These are phyloP conservation scores for Troides helena DNA, from an alignment of 2,888 invertebrate genomes.

Conservation along the genomic window DNA sequence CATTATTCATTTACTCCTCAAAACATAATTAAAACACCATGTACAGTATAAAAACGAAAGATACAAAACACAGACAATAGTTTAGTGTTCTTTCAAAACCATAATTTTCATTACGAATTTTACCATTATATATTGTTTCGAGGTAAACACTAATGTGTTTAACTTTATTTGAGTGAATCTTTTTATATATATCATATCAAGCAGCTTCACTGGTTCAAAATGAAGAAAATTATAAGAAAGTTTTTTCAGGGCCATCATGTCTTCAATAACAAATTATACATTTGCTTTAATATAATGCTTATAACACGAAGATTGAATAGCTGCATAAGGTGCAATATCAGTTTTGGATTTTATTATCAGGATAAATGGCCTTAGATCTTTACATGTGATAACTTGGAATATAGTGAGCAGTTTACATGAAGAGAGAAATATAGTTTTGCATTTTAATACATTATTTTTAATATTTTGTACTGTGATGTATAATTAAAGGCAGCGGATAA, in stretches of 20 bases:
- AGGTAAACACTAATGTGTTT: background rate
- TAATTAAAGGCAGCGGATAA: background rate
- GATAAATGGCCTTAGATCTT: too few relatives aligned
- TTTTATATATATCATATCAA: background rate
- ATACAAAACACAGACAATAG: conserved; percentile 25
- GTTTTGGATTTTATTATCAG: too few relatives aligned
- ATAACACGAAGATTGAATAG: too few relatives aligned
- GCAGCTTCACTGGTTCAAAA: background rate
- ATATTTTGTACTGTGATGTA: background rate
- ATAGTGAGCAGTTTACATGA: too few relatives aligned
- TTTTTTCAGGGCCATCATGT: background rate
- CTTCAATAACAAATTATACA: background rate
- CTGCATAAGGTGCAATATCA: too few relatives aligned
- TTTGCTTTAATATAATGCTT: too few relatives aligned
- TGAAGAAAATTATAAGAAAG: background rate
- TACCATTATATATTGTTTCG: background rate
- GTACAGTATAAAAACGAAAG: conserved; percentile 33
- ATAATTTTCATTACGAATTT: background rate
- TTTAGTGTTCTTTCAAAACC: conserved; percentile 7
- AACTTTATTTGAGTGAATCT: background rate
- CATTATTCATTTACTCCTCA: conserved; percentile 61
- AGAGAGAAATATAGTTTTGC: too few relatives aligned
- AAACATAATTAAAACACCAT: conserved; percentile 50
- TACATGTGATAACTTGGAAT: too few relatives aligned
- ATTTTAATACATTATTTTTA: background rate